Base-by-base conservation (phyloP, 2,888 invertebrate genomes). In the Spodoptera exigua region DNA sequence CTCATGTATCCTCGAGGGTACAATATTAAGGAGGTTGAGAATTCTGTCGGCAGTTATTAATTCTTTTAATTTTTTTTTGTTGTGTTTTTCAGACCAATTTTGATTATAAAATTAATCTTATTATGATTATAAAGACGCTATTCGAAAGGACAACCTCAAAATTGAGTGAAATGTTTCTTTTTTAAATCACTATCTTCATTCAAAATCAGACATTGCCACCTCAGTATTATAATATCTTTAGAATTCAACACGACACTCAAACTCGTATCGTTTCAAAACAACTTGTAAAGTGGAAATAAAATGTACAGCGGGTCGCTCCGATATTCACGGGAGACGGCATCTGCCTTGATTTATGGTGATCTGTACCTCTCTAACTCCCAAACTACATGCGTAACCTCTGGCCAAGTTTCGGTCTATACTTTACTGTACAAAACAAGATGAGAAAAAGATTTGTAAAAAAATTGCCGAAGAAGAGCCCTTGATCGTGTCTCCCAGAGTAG, bases 331-430 rank as follows among this genome's bases (percentile, higher is more conserved):
- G 78, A 66, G 64, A 66, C 61, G 63, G 81, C 76, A 81, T 79
- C 79, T 80, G 82, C 61, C 62, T 71, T 83, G 85, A 87, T 85
- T 85, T 88, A 88, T 88, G 88, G 65, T 84, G 84, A 88, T 86
- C 84, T 82, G 78, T 73, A 78, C 76, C 75, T 76, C 32, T 47
- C 65, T 68, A 80, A 81, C 76, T 79, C 81, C 56, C 47, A 61
- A 79, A 83, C 78, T 78, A 80, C 68, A 67, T 67, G 72, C 70
- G 74, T 78, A 76, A 16, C n/a, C 5, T 34, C 53, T 56, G 34
- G 51, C 10, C 48, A 44, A 62, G 41, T 60, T 64, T 52, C 37
- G 54, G 47, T 53, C 1, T 48, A 44, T 44, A 34, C 5, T 27
- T 27, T 5, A 9, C 1, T 27, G 27, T 7, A 27, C 7, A 27